phyloP scores from a whole-genome alignment of 1,140 invertebrate genomes.

The Neelides sp. region DNA sequence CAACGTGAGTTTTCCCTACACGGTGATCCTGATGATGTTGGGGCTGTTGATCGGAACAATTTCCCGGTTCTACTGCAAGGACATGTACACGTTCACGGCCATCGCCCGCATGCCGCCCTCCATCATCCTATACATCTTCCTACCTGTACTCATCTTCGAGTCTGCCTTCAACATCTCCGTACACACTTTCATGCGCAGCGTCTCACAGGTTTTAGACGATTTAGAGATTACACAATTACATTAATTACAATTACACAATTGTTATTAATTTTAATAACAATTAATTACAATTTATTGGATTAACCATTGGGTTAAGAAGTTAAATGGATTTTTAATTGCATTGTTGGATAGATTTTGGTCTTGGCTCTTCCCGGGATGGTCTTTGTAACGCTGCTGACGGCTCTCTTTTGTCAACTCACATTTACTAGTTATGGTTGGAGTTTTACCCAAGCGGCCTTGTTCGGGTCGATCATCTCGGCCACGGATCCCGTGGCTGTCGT shows the following conservation, averaged over 20 bases:
- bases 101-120: constrained; percentile 35
- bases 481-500: constrained; percentile 42
- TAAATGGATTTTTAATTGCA: too few relatives aligned
- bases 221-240: too few relatives aligned
- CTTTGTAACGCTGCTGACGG: constrained; percentile 34
- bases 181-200: constrained; percentile 37
- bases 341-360: constrained; percentile 1
- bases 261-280: not conserved
- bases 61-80: constrained; percentile 13
- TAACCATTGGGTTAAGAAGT: too few relatives aligned
- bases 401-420: constrained; percentile 33
- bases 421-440: constrained; percentile 32
- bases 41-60: constrained; percentile 19
- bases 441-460: constrained; percentile 34
- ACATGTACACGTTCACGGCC: constrained; percentile 21
- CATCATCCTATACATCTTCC: constrained; percentile 37
- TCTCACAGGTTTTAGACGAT: too few relatives aligned
- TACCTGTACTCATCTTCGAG: constrained; percentile 42
- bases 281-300: not conserved
- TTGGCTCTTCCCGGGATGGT: constrained; percentile 23
- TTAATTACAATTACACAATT: not conserved
- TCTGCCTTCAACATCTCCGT: constrained; percentile 39
- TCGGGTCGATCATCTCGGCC: constrained; percentile 39
- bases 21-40: constrained; percentile 18
- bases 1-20: constrained; percentile 16